Evolutionary conservation across 2,113 vertebrate species (phyloP).

Genomic region (Oophaga pumilio): DNA sequence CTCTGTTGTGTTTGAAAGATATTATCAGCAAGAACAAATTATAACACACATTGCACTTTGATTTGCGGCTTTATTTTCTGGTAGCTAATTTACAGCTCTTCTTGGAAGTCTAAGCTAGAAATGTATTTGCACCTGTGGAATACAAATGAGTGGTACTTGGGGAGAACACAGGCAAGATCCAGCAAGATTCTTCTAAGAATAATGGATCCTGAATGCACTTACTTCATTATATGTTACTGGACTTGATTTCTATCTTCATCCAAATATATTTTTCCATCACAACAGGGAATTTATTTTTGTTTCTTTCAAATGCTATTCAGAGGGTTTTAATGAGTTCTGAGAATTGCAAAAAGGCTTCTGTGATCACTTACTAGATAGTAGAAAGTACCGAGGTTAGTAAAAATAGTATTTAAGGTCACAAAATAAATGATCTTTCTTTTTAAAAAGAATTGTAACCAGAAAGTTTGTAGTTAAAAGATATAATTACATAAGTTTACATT

Average conservation of each 20-base stretch:
- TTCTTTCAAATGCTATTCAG: conserved; percentile 16
- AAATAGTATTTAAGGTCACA: conserved; percentile 24
- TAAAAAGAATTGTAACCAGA: not conserved
- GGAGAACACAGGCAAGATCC: not conserved
- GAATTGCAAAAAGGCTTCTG: conserved; percentile 11
- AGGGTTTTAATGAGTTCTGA: conserved; percentile 52
- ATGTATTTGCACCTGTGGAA: conserved; percentile 17
- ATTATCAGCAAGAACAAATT: conserved; percentile 13
- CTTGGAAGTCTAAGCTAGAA: conserved; percentile 14
- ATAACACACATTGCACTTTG: conserved; percentile 28
- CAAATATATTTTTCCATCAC: conserved; percentile 24
- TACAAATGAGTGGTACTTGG: conserved; percentile 2
- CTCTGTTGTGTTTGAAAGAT: not conserved
- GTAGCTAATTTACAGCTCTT: conserved; percentile 11
- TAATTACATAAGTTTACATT: not conserved
- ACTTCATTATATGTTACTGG: conserved; percentile 28
- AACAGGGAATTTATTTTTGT: conserved; percentile 47
- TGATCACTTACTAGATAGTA: conserved; percentile 27
- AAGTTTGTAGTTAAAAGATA: not conserved
- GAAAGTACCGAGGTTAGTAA: conserved; percentile 6
- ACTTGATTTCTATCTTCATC: conserved; percentile 35
- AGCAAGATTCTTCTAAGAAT: conserved; percentile 29
- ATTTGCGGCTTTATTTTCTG: conserved; percentile 37
- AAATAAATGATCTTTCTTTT: conserved; percentile 11
- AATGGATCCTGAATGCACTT: conserved; percentile 26